Conservation (phyloP, 2,113 vertebrate genomes). For the Sterna hirundo region DNA sequence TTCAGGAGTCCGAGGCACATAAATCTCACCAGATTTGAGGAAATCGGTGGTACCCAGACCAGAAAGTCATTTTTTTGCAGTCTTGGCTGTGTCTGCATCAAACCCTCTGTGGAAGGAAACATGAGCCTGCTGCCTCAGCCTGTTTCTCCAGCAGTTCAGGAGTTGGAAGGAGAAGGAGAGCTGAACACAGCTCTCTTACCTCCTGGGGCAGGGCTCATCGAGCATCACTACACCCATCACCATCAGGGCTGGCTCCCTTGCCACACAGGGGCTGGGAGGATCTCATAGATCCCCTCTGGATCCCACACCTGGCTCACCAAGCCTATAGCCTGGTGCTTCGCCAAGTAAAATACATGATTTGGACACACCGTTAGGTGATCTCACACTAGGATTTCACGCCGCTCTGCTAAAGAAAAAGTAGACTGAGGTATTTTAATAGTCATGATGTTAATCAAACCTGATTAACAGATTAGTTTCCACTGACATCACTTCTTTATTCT, state of each 20-base stretch:
- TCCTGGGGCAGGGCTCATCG: not conserved
- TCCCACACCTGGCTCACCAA: not conserved
- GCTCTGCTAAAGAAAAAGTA: not conserved
- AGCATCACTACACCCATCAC: not conserved
- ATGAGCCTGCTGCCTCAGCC: not conserved
- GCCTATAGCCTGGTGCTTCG: not conserved
- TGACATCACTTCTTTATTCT: slow-evolving; percentile 60
- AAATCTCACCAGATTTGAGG: not conserved
- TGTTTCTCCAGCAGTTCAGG: not conserved
- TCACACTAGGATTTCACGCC: not conserved
- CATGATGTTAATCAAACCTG: slow-evolving; percentile 50
- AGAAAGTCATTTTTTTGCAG: not conserved
- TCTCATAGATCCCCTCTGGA: not conserved
- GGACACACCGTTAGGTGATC: not conserved
- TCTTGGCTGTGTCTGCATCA: not conserved
- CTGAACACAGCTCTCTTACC: not conserved
- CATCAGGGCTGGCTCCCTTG: not conserved
- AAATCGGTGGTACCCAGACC: not conserved
- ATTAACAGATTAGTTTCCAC: slow-evolving; percentile 59
- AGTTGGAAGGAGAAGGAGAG: not conserved
- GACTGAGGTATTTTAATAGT: slow-evolving; percentile 42
- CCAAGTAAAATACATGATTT: not conserved
- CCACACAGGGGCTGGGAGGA: not conserved
- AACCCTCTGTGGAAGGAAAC: not conserved
- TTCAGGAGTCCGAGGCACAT: not conserved